Conservation (phyloP, 2,888 invertebrate species). For the Philonicus albiceps region DNA sequence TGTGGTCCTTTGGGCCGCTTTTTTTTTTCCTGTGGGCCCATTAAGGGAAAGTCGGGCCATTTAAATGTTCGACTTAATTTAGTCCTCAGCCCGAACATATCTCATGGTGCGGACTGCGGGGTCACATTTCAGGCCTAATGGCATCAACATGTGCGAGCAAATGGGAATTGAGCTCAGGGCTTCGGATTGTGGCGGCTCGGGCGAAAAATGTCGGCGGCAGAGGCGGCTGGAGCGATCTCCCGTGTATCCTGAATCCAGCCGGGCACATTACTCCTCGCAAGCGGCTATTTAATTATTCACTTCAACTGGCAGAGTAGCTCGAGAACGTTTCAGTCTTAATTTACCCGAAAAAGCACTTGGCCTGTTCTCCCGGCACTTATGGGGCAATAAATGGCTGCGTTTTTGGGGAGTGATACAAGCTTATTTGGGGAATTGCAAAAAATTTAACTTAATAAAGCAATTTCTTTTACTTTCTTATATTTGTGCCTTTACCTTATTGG, state of each 20-base stretch:
- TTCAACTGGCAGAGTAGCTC: not conserved
- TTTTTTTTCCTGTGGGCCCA: slow-evolving; percentile 5
- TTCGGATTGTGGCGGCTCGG: not conserved
- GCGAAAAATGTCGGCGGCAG: not conserved
- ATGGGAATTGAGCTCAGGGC: not conserved
- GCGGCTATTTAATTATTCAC: not conserved
- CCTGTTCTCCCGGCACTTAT: not conserved
- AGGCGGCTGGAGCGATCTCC: not conserved
- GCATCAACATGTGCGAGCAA: slow-evolving; percentile 14
- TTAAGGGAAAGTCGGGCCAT: not conserved
- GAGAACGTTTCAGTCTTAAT: not conserved
- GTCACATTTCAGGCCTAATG: slow-evolving; percentile 26
- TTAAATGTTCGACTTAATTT: slow-evolving; percentile 24
- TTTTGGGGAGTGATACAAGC: not conserved
- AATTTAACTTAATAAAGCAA: not conserved
- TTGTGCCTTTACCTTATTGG: not conserved
- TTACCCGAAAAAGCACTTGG: not conserved
- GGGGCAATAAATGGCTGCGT: not conserved
- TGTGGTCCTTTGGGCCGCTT: not conserved
- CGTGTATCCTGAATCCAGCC: not conserved
- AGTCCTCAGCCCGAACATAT: not conserved
- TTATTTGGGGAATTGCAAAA: not conserved
- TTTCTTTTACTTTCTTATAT: not conserved
- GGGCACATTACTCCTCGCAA: not conserved
- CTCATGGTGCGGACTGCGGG: not conserved